Percentiles rank a stretch among this genome's conserved stretches.
Evolutionary conservation across 2,113 vertebrate species (phyloP).

Genomic region (Oplegnathus fasciatus): DNA sequence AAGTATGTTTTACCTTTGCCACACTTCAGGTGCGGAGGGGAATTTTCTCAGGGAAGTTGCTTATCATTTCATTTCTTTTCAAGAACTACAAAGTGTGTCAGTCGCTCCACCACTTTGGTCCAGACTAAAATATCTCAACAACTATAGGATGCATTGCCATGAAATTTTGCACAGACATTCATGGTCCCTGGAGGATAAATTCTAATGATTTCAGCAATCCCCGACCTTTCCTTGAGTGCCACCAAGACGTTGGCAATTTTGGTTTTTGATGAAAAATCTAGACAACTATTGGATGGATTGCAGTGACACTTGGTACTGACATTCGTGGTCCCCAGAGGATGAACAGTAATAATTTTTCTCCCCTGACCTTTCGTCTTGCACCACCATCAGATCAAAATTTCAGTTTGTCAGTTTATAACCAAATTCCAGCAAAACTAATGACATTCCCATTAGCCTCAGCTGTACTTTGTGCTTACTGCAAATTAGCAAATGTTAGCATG

Average conservation of each 20-base stretch:
- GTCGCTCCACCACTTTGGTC: not conserved
- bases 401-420: no score
- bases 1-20: slow-evolving; percentile 26
- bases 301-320: no score
- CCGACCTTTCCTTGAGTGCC: no score
- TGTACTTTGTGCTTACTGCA: no score
- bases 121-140: not conserved
- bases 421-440: not conserved
- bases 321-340: no score
- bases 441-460: not conserved
- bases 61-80: not conserved
- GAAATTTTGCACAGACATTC: not conserved
- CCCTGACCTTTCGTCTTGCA: not conserved
- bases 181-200: not conserved
- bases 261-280: no score
- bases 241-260: no score
- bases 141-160: not conserved
- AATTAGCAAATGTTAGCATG: no score
- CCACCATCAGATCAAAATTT: not conserved
- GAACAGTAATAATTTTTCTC: no score
- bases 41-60: slow-evolving; percentile 25
- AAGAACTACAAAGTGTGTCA: not conserved
- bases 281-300: no score
- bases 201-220: no score
- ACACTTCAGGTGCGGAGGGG: not conserved